Conservation (phyloP, 2,113 vertebrate species). For the Pyrgilauda ruficollis region DNA sequence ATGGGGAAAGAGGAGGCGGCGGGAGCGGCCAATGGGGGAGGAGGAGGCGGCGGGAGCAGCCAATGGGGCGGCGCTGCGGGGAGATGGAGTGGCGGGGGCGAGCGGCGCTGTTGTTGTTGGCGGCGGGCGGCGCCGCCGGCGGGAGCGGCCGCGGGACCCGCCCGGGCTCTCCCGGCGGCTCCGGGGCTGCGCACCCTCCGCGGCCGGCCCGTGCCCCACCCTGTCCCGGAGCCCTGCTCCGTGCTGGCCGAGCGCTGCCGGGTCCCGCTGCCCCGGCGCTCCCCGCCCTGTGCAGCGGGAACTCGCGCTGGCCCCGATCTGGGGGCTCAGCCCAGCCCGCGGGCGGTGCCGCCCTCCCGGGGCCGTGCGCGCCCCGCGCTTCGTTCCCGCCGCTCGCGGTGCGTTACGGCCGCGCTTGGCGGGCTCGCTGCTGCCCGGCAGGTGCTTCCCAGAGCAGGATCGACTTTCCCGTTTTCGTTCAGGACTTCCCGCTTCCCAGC, state of each 20-base stretch:
- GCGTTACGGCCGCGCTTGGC: neutral
- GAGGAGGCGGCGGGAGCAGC: neutral
- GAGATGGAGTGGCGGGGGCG: neutral
- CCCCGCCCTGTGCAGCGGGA: neutral
- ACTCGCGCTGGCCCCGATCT: neutral
- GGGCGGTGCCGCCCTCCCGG: neutral
- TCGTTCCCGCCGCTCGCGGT: rapidly evolving
- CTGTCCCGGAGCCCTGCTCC: neutral
- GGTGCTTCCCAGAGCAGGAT: neutral
- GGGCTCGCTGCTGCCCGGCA: neutral
- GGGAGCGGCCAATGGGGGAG: neutral
- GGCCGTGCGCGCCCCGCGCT: neutral
- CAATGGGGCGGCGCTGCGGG: neutral
- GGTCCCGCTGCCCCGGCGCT: neutral
- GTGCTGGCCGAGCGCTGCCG: neutral
- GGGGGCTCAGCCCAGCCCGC: neutral
- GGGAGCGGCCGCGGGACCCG: neutral
- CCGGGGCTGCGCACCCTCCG: neutral
- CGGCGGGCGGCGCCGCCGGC: neutral
- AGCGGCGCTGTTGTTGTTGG: neutral
- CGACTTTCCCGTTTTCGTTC: neutral
- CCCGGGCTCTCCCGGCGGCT: neutral
- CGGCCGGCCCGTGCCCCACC: too few relatives aligned
- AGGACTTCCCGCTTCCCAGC: neutral
- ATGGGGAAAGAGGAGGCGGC: neutral